phyloP scores from a whole-genome alignment of 1,140 invertebrate genomes.

The Tribolium madens region DNA sequence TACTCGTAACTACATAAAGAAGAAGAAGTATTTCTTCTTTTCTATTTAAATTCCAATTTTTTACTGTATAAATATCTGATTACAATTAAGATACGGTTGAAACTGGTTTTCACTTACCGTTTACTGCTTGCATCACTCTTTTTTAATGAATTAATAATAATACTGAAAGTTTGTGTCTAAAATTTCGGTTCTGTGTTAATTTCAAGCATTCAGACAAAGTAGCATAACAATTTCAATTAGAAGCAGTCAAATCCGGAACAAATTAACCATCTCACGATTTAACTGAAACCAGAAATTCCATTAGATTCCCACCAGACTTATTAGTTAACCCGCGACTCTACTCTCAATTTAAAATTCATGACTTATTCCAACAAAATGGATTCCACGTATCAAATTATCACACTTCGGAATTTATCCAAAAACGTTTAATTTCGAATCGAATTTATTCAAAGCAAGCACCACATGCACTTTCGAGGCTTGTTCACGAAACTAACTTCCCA shows the following conservation, averaged over 20 bases:
- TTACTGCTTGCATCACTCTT: background rate
- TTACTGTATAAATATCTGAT: background rate
- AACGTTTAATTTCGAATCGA: background rate
- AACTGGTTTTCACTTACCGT: background rate
- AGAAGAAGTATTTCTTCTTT: background rate
- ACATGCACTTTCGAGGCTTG: constrained; percentile 50
- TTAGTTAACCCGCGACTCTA: background rate
- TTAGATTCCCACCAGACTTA: background rate
- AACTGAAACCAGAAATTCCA: background rate
- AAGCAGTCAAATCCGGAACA: background rate
- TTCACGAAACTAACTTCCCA: constrained; percentile 55
- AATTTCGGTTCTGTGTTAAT: too few relatives aligned
- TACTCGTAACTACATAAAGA: background rate
- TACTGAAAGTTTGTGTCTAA: too few relatives aligned
- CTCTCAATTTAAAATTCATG: background rate
- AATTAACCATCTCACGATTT: background rate
- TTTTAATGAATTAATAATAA: background rate
- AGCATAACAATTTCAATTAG: background rate
- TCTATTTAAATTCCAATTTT: background rate
- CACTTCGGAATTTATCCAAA: background rate
- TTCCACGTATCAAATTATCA: background rate
- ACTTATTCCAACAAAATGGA: background rate
- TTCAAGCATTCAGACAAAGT: background rate
- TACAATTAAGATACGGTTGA: background rate
- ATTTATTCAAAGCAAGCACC: constrained; percentile 46